A percentile compares a stretch with the other conserved stretches of the same genome.
These are phyloP conservation scores for Oithona nana DNA, from an alignment of 2,888 invertebrate genomes.

Conservation along the genomic window DNA sequence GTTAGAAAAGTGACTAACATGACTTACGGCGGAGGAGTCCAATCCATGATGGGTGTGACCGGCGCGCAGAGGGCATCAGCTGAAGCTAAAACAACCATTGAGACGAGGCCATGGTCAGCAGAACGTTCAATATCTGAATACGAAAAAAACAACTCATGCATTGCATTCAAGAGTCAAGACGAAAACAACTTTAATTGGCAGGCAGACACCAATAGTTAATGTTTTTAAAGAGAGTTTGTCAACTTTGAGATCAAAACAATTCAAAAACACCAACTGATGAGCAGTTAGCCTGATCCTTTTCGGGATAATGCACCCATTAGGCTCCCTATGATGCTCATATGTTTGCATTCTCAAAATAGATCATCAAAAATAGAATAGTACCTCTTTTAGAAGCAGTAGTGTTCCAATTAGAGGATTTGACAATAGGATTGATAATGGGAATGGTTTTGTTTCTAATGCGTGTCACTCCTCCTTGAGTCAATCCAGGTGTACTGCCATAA, in stretches of 20 bases:
- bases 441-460: conserved; percentile 26
- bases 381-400: conserved; percentile 26
- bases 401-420: conserved; percentile 70
- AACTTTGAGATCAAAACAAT: too few relatives aligned
- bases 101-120: conserved; percentile 60
- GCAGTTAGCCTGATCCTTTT: too few relatives aligned
- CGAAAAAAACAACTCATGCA: conserved; percentile 5
- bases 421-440: conserved; percentile 75
- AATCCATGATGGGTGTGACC: conserved; percentile 84
- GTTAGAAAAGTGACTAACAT: neutral
- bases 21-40: conserved; percentile 15
- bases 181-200: too few relatives aligned
- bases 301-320: too few relatives aligned
- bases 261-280: too few relatives aligned
- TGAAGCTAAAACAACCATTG: conserved; percentile 82
- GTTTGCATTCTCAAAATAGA: too few relatives aligned
- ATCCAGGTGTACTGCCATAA: neutral
- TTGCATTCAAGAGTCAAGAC: too few relatives aligned
- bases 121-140: conserved; percentile 20
- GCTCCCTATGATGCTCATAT: too few relatives aligned
- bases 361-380: neutral
- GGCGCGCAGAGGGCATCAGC: conserved; percentile 90
- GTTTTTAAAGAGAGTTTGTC: too few relatives aligned
- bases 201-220: too few relatives aligned
- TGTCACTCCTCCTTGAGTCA: neutral